These are phyloP conservation scores for Spodoptera frugiperda DNA, from an alignment of 1,140 invertebrate genomes.

Conservation along the genomic window DNA sequence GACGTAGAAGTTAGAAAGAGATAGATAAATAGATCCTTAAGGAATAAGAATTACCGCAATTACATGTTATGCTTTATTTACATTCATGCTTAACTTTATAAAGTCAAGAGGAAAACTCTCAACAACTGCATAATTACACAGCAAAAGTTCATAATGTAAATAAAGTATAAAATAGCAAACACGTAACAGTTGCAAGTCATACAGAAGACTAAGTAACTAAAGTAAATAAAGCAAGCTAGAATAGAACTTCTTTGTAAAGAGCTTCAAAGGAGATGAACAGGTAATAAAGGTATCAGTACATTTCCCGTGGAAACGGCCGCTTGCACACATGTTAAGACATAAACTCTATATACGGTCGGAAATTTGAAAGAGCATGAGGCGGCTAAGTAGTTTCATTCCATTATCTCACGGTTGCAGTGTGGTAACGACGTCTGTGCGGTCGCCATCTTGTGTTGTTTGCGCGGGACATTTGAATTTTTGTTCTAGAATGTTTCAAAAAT, in stretches of 20 bases:
- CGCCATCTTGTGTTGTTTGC: neutral
- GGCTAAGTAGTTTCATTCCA: conserved; percentile 47
- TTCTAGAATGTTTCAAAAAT: neutral
- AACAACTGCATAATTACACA: no score
- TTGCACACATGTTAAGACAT: conserved; percentile 31
- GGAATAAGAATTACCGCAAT: no score
- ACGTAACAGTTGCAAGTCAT: neutral
- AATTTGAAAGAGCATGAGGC: conserved; percentile 38
- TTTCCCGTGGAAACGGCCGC: conserved; percentile 14
- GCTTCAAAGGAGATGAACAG: conserved; percentile 34
- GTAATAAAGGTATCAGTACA: conserved; percentile 26
- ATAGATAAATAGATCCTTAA: no score
- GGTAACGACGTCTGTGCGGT: conserved; percentile 37
- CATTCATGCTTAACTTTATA: no score
- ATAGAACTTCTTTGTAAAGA: conserved; percentile 13
- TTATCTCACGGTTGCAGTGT: conserved; percentile 50
- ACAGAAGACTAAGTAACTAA: neutral
- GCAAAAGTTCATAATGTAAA: no score
- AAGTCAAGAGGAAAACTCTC: no score
- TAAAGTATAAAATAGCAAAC: neutral
- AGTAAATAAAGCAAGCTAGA: neutral
- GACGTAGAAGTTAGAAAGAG: no score
- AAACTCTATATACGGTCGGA: conserved; percentile 7
- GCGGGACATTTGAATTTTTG: neutral
- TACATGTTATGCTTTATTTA: no score